Base-by-base conservation (phyloP, 2,797 vertebrate species). In the Sebastes melanostomus region DNA sequence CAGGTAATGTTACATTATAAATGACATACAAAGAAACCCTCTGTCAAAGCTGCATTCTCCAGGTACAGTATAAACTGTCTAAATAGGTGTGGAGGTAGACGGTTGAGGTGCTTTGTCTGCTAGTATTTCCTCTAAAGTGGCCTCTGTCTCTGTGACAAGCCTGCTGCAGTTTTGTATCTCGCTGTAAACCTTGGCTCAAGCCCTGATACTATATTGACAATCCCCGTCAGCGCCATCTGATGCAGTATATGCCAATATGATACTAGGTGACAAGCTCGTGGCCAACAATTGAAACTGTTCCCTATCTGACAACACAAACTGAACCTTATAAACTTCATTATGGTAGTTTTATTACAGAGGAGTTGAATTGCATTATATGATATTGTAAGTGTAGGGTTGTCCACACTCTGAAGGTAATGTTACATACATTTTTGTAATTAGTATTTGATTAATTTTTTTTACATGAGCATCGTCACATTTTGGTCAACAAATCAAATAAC, bases 161-260 rank as follows among this genome's bases (percentile, higher is more conserved):
- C 46, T 50, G 30, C 16, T 59, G 60, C 14, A 7, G 50, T 50
- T 59, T 54, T 70, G 32, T 61, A 8, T 56, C 59, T 65, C n/a
- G 1, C 46, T 42, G 59, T 63, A 71, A 81, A 76, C 50, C 52
- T 70, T 24, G 54, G 54, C 66, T 60, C 66, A 24, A 32, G 61
- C 25, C 68, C 54, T 67, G 32, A 52, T 36, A 9, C 58, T 46
- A 60, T 81, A 77, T 60, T 66, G 68, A 81, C 73, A 67, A 18
- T 55, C 61, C 68, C 62, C 30, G 12, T 42, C 1, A 12, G 66
- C 14, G 1, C 27, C 54, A 66, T 72, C 67, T 66, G 67, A 72
- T 76, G 56, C 9, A 72, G 29, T 10, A 14, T 16, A 56, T 46
- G 68, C 29, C 52, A 70, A 30, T 30, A 56, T 9, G 22, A 52